phyloP scores from a whole-genome alignment of 2,113 vertebrate genomes.

The Chaenogobius annularis region DNA sequence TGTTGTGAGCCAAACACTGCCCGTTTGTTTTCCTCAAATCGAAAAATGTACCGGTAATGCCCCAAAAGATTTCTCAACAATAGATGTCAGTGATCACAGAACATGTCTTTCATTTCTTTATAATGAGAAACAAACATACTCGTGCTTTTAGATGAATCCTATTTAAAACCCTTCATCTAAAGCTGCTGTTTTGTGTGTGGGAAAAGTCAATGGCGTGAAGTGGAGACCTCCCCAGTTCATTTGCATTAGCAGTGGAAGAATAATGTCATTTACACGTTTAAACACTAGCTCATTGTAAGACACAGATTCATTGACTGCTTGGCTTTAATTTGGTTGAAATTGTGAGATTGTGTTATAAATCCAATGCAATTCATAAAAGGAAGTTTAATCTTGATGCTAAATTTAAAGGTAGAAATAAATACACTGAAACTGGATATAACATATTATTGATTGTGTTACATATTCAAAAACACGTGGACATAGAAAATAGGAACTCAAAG shows the following conservation, averaged over 20 bases:
- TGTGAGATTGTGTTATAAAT: too few species aligned
- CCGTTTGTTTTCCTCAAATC: conserved; percentile 51
- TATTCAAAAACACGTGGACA: too few species aligned
- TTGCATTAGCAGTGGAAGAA: background rate
- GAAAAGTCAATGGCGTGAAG: background rate
- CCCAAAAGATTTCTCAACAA: conserved; percentile 52
- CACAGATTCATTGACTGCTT: too few species aligned
- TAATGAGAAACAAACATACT: background rate
- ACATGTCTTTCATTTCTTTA: conserved; percentile 5
- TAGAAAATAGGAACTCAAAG: too few species aligned
- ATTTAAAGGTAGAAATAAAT: background rate
- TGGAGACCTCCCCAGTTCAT: background rate
- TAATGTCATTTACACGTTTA: background rate
- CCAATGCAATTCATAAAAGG: background rate
- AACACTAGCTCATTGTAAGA: conserved; percentile 10
- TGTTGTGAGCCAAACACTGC: conserved; percentile 71
- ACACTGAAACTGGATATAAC: too few species aligned
- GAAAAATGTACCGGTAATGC: conserved; percentile 33
- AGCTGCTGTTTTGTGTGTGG: background rate
- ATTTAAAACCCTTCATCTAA: too few species aligned
- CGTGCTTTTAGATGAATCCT: background rate
- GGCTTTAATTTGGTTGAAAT: too few species aligned
- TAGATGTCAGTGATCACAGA: conserved; percentile 31
- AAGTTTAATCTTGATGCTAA: background rate
- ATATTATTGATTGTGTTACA: too few species aligned